Base-by-base conservation (phyloP, 1,140 invertebrate species). In the Agrilus planipennis region DNA sequence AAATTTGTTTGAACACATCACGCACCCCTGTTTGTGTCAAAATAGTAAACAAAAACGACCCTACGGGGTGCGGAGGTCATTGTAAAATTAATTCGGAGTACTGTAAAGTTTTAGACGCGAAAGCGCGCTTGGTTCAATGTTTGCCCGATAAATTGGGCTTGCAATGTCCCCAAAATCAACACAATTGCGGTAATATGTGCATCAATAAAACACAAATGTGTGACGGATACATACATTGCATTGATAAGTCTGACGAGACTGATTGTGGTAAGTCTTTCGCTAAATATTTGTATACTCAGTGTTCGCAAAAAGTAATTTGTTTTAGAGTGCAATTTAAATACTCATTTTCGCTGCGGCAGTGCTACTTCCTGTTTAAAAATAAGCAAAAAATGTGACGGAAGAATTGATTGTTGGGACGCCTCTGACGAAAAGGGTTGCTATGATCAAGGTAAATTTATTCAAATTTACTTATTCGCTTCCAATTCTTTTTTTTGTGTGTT, bases 361-460 rank as follows among this genome's bases (percentile, higher is more conserved):
- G 69, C 72, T 37, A 83, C 81, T 44, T 84, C 81, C 21, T 87
- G 84, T 60, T 68, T 87, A 41, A 67, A 76, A 12, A 68, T 75
- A 35, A 68, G 62, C 11, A 76, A 76, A 55, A 68, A 70, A 45
- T 88, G 84, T 58, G 75, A 88, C 60, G 77, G 79, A 20, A 65
- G 74, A 38, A 71, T 82, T 32, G 82, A 87, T 57, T 88, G 84
- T 53, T 84, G 80, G 79, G 83, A 86, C 59, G 80, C 77, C 14
- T 68, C 69, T 23, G 84, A 88, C 60, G 84, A 88, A 69, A 61
- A 74, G n/a, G 79, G 81, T 54, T 86, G 82, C 54, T 77, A 78
- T 34, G 9, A 15, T 17, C n/a, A n/a, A 25, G 7, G 23, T 25
- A 25, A 25, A 25, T n/a, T n/a, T n/a, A n/a, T n/a, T n/a, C n/a